Conservation (phyloP, 2,113 vertebrate species). For the Atrichornis clamosus region DNA sequence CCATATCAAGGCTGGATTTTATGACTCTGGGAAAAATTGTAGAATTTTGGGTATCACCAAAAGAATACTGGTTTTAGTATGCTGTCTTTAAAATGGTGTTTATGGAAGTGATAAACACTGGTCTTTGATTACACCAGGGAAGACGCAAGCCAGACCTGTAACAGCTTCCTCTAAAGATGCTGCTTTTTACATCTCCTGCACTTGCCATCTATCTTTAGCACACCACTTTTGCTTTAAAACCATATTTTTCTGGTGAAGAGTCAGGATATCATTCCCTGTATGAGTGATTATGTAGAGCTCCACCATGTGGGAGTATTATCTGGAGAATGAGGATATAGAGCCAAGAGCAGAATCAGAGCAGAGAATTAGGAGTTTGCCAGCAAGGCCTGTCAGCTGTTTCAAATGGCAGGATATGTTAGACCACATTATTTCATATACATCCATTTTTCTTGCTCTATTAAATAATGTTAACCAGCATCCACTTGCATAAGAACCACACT, state of each 20-base stretch:
- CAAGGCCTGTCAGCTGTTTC: background rate
- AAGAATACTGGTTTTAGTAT: background rate
- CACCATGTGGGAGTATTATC: background rate
- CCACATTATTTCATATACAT: background rate
- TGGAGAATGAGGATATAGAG: background rate
- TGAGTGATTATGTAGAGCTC: background rate
- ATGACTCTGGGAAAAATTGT: background rate
- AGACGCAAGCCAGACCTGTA: background rate
- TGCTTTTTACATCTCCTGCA: background rate
- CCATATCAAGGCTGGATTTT: background rate
- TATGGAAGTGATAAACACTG: background rate
- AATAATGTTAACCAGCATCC: background rate
- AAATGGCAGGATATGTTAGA: background rate
- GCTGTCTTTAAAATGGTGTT: background rate
- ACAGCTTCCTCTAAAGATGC: background rate
- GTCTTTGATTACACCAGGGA: background rate
- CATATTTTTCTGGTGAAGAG: background rate
- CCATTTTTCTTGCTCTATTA: background rate
- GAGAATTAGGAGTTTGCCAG: background rate
- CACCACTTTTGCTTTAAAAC: background rate
- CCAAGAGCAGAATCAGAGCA: background rate
- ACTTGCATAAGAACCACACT: background rate
- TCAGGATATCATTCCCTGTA: background rate
- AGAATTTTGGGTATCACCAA: background rate
- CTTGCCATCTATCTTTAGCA: background rate